Evolutionary conservation across 1,140 invertebrate genomes (phyloP).

Genomic region (Aleiodes sp.): DNA sequence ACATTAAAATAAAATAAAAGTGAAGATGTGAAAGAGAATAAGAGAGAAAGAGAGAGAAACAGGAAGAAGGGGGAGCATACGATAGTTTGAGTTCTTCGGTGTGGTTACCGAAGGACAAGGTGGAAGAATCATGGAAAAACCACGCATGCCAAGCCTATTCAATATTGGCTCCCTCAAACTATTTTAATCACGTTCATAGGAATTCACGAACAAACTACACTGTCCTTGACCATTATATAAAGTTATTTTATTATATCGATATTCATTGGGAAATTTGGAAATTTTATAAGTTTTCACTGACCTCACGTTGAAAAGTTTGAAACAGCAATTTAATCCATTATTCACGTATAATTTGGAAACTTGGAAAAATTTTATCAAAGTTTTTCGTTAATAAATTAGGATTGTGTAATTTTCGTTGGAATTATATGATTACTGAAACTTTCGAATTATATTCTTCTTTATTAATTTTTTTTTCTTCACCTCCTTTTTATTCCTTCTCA

Average conservation of each 20-base stretch:
- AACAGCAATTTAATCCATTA: too few relatives aligned
- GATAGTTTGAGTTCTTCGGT: neutral
- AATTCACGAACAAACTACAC: neutral
- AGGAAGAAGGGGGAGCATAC: neutral
- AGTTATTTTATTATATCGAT: conserved; percentile 11
- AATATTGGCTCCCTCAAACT: neutral
- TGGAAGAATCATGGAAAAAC: conserved; percentile 2
- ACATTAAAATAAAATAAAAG: neutral
- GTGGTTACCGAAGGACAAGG: neutral
- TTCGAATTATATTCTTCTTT: too few relatives aligned
- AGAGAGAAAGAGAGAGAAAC: too few relatives aligned
- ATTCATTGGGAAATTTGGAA: conserved; percentile 8
- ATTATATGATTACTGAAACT: too few relatives aligned
- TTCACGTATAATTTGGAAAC: too few relatives aligned
- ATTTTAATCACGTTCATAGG: neutral
- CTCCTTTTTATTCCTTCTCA: too few relatives aligned
- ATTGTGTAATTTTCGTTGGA: too few relatives aligned
- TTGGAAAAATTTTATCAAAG: too few relatives aligned
- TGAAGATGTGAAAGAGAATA: too few relatives aligned
- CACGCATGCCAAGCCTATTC: neutral
- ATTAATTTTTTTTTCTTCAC: too few relatives aligned
- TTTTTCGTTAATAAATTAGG: too few relatives aligned
- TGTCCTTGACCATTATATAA: neutral
- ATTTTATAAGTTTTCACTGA: conserved; percentile 1
- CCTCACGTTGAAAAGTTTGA: neutral